Percentiles rank a stretch among this genome's conserved stretches.
Conservation (phyloP, 2,888 invertebrate species). For the Hirtodrosophila alboralis region DNA sequence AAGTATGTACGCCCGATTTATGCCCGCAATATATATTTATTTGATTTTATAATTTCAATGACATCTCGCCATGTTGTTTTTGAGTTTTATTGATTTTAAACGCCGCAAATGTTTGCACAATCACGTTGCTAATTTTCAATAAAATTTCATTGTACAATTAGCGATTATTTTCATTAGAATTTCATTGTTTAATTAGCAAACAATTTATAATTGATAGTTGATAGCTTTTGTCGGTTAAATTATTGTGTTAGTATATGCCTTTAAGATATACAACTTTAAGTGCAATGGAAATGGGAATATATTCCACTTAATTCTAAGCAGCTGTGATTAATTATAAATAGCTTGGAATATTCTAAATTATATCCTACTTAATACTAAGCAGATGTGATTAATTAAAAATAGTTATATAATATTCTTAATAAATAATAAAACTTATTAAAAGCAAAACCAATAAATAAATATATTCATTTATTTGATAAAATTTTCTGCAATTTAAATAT, state of each 20-base stretch:
- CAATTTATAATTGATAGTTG: slow-evolving; percentile 13
- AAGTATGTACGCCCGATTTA: slow-evolving; percentile 46
- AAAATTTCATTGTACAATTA: slow-evolving; percentile 67
- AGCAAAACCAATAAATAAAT: no score
- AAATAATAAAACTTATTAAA: no score
- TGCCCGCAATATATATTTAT: slow-evolving; percentile 41
- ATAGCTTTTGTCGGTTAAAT: slow-evolving; percentile 5
- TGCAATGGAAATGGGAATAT: no score
- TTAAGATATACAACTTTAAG: no score
- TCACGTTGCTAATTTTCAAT: slow-evolving; percentile 59
- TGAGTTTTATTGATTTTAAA: slow-evolving; percentile 48
- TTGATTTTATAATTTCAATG: slow-evolving; percentile 41
- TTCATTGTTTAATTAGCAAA: slow-evolving; percentile 58
- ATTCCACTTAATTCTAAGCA: no score
- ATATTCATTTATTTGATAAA: no score
- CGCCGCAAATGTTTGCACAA: slow-evolving; percentile 33
- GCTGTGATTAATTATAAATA: no score
- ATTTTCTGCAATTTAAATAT: no score
- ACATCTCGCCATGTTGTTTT: slow-evolving; percentile 29
- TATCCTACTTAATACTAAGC: no score
- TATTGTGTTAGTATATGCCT: not conserved
- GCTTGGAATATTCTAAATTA: no score
- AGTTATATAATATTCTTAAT: no score
- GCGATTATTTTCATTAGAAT: slow-evolving; percentile 55
- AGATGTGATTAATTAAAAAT: no score